Evolutionary conservation across 2,797 vertebrate genomes (phyloP).

Genomic region (Intellagama lesueurii): DNA sequence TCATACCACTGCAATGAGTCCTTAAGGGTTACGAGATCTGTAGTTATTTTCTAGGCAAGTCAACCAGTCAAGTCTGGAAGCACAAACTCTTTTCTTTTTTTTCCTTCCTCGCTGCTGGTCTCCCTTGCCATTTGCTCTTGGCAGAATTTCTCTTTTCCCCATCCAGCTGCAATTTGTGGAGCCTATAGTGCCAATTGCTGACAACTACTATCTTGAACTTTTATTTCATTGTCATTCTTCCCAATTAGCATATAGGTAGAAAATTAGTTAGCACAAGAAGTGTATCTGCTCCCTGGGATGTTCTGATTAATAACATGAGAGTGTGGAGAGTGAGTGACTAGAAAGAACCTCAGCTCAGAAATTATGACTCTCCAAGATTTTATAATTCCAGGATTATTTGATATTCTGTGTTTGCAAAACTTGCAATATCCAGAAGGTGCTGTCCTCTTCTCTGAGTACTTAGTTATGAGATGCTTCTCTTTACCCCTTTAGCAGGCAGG

Average conservation of each 20-base stretch:
- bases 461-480: neutral
- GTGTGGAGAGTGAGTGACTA: neutral
- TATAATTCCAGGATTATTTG: neutral
- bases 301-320: neutral
- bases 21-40: constrained; percentile 1
- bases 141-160: constrained; percentile 34
- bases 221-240: constrained; percentile 43
- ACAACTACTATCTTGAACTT: constrained; percentile 28
- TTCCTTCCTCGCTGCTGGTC: neutral
- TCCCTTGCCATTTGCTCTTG: constrained; percentile 46
- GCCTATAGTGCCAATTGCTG: constrained; percentile 25
- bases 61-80: constrained; percentile 42
- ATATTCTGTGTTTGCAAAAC: neutral
- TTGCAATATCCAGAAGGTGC: neutral
- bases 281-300: constrained; percentile 19
- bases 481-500: neutral
- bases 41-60: constrained; percentile 55
- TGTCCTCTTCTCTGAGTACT: neutral
- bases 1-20: constrained; percentile 2
- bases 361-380: neutral
- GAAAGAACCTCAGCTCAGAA: neutral
- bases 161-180: constrained; percentile 38
- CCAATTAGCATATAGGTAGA: constrained; percentile 29
- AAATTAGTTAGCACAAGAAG: constrained; percentile 12
- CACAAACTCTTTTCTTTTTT: constrained; percentile 7